These are phyloP conservation scores for Pelobates cultripes DNA, from an alignment of 2,797 vertebrate genomes.

Conservation along the genomic window DNA sequence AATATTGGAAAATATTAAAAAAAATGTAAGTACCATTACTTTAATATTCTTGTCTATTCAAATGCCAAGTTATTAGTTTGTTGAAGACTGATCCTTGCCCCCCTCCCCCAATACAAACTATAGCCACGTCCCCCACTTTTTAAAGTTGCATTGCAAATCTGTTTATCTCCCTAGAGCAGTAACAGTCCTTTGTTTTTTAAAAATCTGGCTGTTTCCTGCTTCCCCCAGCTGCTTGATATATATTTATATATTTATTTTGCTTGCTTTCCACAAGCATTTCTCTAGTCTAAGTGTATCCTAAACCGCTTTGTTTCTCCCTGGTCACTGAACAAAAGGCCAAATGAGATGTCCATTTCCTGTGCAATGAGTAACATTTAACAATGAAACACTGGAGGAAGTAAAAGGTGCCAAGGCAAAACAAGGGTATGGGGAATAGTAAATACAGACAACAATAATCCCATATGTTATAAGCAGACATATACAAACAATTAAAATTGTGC, in stretches of 20 bases:
- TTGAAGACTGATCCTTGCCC: too few species aligned
- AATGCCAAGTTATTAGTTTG: too few species aligned
- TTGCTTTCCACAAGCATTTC: conserved; percentile 6
- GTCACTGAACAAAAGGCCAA: conserved; percentile 31
- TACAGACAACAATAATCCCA: conserved; percentile 5
- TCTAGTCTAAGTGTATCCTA: conserved; percentile 1
- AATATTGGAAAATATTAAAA: too few species aligned
- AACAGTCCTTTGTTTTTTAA: conserved; percentile 31
- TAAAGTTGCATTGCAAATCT: conserved; percentile 34
- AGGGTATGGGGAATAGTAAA: neutral
- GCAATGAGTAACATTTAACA: conserved; percentile 19
- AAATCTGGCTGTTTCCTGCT: conserved; percentile 22
- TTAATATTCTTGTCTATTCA: too few species aligned
- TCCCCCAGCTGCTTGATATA: conserved; percentile 47
- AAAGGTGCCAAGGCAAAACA: neutral
- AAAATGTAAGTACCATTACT: too few species aligned
- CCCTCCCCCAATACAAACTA: too few species aligned
- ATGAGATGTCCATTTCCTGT: conserved; percentile 35
- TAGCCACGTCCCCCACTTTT: conserved; percentile 12
- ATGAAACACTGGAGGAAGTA: conserved; percentile 14
- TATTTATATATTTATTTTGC: conserved; percentile 14
- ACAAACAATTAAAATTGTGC: too few species aligned
- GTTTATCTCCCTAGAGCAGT: conserved; percentile 42
- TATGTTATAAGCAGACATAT: neutral
- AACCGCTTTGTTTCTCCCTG: conserved; percentile 19